Evolutionary conservation across 2,113 vertebrate genomes (phyloP).

Genomic region (Capreolus pygargus): DNA sequence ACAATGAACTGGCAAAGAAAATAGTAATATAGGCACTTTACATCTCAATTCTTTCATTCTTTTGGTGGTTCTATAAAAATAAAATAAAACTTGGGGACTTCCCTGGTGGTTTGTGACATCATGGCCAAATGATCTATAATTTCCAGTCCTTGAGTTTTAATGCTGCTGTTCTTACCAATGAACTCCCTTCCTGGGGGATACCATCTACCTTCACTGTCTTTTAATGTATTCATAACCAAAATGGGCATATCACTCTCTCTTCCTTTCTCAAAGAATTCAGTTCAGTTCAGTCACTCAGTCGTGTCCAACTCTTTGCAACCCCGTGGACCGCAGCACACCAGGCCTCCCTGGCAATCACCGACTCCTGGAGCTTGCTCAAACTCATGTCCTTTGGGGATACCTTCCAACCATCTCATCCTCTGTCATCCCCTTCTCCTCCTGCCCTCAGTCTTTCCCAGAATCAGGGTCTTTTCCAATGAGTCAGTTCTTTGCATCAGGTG

Average conservation of each 20-base stretch:
- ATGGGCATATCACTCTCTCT: background rate
- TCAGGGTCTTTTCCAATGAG: background rate
- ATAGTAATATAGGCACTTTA: fast-evolving
- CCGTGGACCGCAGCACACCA: background rate
- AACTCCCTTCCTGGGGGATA: background rate
- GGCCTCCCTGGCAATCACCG: background rate
- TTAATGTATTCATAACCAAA: background rate
- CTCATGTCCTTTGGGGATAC: background rate
- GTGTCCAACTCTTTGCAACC: background rate
- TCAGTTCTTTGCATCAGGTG: background rate
- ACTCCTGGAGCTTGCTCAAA: background rate
- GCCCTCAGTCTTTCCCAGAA: background rate
- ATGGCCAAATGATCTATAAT: background rate
- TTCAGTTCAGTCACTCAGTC: background rate
- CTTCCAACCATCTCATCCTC: background rate
- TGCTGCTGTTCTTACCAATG: background rate
- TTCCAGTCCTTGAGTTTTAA: background rate
- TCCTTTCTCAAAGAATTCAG: background rate
- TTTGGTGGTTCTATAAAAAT: background rate
- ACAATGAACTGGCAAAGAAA: background rate
- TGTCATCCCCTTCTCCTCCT: background rate
- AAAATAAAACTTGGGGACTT: background rate
- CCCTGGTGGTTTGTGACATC: background rate
- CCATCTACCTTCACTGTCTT: background rate
- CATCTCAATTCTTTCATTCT: background rate